A percentile compares a stretch with the other conserved stretches of the same genome.
Conservation (phyloP, 2,888 invertebrate species). For the Eupithecia dodoneata region DNA sequence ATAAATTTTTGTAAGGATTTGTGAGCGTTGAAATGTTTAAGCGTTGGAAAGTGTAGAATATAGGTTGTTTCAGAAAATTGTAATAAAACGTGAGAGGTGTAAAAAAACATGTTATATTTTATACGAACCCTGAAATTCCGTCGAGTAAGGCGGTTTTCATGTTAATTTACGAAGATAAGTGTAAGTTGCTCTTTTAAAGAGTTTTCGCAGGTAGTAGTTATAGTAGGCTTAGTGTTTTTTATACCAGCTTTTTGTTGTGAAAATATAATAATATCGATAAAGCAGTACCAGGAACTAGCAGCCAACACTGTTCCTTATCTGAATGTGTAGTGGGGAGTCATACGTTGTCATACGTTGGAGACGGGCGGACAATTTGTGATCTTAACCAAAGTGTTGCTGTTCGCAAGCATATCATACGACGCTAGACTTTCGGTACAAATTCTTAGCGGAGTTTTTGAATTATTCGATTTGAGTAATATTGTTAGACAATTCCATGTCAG, state of each 20-base stretch:
- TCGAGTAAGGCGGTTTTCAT: conserved; percentile 56
- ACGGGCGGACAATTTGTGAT: conserved; percentile 70
- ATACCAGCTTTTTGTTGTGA: conserved; percentile 85
- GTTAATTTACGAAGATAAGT: conserved; percentile 80
- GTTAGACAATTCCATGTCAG: conserved; percentile 78
- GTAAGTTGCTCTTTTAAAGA: conserved; percentile 84
- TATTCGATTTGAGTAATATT: conserved; percentile 77
- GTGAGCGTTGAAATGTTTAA: conserved; percentile 82
- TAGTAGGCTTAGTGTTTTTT: conserved; percentile 85
- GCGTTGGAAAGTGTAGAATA: conserved; percentile 75
- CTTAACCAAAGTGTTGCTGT: conserved; percentile 81
- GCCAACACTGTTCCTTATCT: conserved; percentile 74
- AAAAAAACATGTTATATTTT: conserved; percentile 80
- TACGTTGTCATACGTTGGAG: conserved; percentile 58
- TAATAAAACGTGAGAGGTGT: conserved; percentile 74
- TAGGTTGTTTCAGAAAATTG: conserved; percentile 84
- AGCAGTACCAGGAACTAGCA: conserved; percentile 68
- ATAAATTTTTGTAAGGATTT: conserved; percentile 74
- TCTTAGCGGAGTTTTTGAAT: conserved; percentile 75
- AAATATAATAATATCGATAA: conserved; percentile 79
- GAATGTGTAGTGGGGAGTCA: conserved; percentile 77
- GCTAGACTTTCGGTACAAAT: conserved; percentile 81
- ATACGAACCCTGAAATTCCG: conserved; percentile 72
- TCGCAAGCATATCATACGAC: conserved; percentile 81
- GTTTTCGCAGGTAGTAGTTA: conserved; percentile 83